Evolutionary conservation across 2,888 invertebrate species (phyloP).

Genomic region (Pycnomerus fuliginosus): DNA sequence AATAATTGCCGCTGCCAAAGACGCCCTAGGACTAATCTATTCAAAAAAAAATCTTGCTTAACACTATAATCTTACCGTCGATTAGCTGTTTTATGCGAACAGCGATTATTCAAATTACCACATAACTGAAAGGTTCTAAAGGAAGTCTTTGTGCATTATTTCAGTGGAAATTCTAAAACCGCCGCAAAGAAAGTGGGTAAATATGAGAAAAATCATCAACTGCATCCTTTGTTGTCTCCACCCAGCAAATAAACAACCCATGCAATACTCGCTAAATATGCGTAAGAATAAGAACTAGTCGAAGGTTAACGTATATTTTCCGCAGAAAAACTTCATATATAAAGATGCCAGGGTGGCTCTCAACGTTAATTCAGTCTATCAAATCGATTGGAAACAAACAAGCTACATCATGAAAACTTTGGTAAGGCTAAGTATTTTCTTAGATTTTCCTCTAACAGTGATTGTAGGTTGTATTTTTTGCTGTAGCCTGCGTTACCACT

Average conservation of each 20-base stretch:
- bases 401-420: constrained; percentile 41
- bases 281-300: constrained; percentile 30
- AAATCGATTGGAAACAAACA: constrained; percentile 19
- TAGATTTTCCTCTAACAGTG: neutral
- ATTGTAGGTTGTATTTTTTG: constrained; percentile 31
- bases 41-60: too few relatives aligned
- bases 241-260: constrained; percentile 17
- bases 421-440: constrained; percentile 31
- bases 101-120: too few relatives aligned
- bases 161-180: too few relatives aligned
- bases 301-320: constrained; percentile 36
- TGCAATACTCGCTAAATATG: constrained; percentile 25
- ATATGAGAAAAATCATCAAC: too few relatives aligned
- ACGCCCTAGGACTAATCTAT: too few relatives aligned
- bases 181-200: too few relatives aligned
- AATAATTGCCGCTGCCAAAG: too few relatives aligned
- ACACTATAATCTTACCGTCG: too few relatives aligned
- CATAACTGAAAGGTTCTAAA: too few relatives aligned
- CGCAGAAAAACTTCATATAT: constrained; percentile 25
- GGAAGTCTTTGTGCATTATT: too few relatives aligned
- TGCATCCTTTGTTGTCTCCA: constrained; percentile 17
- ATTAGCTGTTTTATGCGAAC: too few relatives aligned
- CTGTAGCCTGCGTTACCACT: constrained; percentile 36
- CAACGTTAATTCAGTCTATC: constrained; percentile 26
- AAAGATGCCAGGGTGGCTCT: constrained; percentile 29